Evolutionary conservation across 1,140 invertebrate genomes (phyloP), one percentile per base, ranked within the genome.

Genomic region (Drosophila sucinea): DNA sequence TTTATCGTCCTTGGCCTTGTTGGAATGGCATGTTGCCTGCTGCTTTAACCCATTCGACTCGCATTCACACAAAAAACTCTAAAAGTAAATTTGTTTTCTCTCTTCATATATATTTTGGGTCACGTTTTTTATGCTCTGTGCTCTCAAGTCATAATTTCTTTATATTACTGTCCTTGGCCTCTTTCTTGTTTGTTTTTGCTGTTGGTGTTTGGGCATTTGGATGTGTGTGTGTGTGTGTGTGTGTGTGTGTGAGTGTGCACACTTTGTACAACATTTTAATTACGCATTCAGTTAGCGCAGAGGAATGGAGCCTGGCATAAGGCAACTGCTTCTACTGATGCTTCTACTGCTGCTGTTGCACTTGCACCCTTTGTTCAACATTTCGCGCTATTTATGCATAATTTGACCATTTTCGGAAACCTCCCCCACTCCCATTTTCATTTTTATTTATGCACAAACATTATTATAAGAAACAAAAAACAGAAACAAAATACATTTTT

Each of bases 191-290:
- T 54, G 17, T 32, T 63, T 64, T 29, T 33, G 32, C 10, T 40
- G 38, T 72, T 72, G 35, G 6, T 38, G 32, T 33, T 3, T 33
- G 32, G 3, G 32, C 5, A 5, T 33, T 3, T 33, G 32, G 3
- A 1, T 35, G 33, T 60, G 65, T 56, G 67, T 69, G 38, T 61
- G 41, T 25, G 23, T 73, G n/a, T 35, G 25, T 60, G 38, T 56
- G 40, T 57, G 38, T 56, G 30, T 63, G 44, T 68, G 58, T 60
- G 35, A 32, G 51, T 10, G 62, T 68, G 65, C 67, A 86, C 76
- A 73, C 73, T 77, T 77, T 77, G 74, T 81, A 70, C 60, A 78
- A 73, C 79, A 76, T 83, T 90, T 90, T 90, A 83, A 90, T 90
- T 87, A 83, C 82, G 77, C 77, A 83, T 90, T 83, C 79, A 87